Conservation (phyloP, 2,888 invertebrate species). For the Apantesis nais region DNA sequence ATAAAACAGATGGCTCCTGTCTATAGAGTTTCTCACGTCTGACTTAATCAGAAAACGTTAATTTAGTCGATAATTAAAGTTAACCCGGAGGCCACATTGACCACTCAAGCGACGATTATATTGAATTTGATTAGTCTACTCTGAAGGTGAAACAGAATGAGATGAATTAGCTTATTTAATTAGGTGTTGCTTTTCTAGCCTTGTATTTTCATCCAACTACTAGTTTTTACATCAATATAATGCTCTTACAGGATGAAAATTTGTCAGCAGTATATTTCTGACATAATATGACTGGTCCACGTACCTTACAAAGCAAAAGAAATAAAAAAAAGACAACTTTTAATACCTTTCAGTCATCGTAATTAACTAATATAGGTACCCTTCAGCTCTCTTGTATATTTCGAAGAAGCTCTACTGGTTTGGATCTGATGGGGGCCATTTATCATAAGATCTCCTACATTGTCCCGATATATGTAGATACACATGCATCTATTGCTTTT, state of each 20-base stretch:
- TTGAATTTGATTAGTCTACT: slow-evolving; percentile 23
- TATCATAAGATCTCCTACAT: background rate
- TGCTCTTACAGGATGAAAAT: background rate
- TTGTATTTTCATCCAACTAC: background rate
- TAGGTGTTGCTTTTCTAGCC: background rate
- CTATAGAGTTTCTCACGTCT: background rate
- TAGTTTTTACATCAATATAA: background rate
- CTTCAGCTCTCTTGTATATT: background rate
- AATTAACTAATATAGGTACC: too few species aligned
- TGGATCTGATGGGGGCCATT: background rate
- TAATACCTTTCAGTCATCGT: background rate
- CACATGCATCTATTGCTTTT: background rate
- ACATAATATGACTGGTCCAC: background rate
- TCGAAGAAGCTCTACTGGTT: background rate
- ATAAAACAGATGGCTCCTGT: background rate
- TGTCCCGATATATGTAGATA: background rate
- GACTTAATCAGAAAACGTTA: slow-evolving; percentile 1
- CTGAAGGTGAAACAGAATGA: slow-evolving; percentile 13
- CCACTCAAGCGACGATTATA: slow-evolving; percentile 4
- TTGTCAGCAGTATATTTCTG: background rate
- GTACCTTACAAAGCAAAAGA: background rate
- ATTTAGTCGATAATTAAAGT: slow-evolving; percentile 20
- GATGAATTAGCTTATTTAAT: slow-evolving; percentile 9
- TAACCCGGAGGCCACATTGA: slow-evolving; percentile 8
- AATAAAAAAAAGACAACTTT: too few species aligned